phyloP scores from a whole-genome alignment of 2,113 vertebrate genomes.

The Entomyzon cyanotis region DNA sequence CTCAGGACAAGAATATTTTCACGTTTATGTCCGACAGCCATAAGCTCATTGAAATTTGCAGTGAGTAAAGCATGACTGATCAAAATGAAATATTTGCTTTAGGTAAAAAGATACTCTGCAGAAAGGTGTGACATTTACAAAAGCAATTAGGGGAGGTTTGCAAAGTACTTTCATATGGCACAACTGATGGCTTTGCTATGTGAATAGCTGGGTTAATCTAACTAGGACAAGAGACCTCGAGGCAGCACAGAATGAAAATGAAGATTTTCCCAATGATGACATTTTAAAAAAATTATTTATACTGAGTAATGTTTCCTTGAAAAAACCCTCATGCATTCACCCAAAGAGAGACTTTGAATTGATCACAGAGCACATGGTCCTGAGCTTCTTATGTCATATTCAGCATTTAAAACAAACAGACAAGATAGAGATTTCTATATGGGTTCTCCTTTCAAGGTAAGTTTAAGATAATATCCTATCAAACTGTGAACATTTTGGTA shows the following conservation, averaged over 20 bases:
- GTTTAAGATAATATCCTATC: not conserved
- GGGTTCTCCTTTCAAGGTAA: not conserved
- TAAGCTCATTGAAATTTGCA: not conserved
- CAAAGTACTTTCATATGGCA: not conserved
- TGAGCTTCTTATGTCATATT: not conserved
- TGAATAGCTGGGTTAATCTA: not conserved
- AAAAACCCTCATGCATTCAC: not conserved
- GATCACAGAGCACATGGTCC: not conserved
- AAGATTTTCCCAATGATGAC: not conserved
- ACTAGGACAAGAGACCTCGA: not conserved
- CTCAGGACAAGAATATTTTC: not conserved
- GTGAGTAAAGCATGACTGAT: not conserved
- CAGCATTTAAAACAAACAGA: not conserved
- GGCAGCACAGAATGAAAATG: not conserved
- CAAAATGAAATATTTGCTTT: slow-evolving; percentile 14
- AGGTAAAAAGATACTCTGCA: not conserved
- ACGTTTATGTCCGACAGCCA: not conserved
- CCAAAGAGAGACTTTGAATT: not conserved
- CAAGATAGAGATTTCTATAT: not conserved
- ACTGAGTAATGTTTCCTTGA: not conserved
- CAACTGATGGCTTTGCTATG: not conserved
- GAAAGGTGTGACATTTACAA: not conserved
- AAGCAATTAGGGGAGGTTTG: not conserved
- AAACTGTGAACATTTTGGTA: not conserved
- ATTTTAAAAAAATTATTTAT: not conserved